A percentile compares a stretch with the other conserved stretches of the same genome.
Evolutionary conservation across 2,888 invertebrate genomes (phyloP).

Genomic region (Rhagonycha lutea): DNA sequence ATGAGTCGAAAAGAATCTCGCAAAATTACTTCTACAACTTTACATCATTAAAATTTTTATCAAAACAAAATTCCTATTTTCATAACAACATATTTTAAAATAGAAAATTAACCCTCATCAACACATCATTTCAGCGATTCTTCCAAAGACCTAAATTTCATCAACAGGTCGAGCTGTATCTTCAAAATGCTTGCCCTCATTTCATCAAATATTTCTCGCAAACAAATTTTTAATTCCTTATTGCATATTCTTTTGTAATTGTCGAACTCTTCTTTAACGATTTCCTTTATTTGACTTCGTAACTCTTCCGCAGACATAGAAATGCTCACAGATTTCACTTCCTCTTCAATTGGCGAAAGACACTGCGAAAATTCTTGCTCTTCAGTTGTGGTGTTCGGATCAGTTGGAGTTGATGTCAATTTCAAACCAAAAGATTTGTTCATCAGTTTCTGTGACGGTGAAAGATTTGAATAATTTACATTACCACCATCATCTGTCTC

Average conservation of each 20-base stretch:
- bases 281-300: slow-evolving; percentile 8
- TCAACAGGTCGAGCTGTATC: slow-evolving; percentile 46
- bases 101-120: not conserved
- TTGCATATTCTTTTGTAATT: slow-evolving; percentile 27
- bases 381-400: not conserved
- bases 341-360: not conserved
- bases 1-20: not conserved
- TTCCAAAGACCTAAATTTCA: slow-evolving; percentile 42
- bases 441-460: not conserved
- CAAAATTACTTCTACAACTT: not conserved
- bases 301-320: not conserved
- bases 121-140: not conserved
- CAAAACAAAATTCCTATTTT: not conserved
- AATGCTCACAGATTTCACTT: not conserved
- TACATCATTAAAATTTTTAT: not conserved
- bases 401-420: slow-evolving; percentile 19
- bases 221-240: slow-evolving; percentile 30
- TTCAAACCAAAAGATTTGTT: not conserved
- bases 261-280: slow-evolving; percentile 27
- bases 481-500: slow-evolving; percentile 35
- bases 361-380: not conserved
- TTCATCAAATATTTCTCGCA: slow-evolving; percentile 38
- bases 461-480: not conserved
- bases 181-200: slow-evolving; percentile 43
- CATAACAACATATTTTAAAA: not conserved